phyloP scores from a whole-genome alignment of 2,113 vertebrate species.

The Oryzias celebensis region DNA sequence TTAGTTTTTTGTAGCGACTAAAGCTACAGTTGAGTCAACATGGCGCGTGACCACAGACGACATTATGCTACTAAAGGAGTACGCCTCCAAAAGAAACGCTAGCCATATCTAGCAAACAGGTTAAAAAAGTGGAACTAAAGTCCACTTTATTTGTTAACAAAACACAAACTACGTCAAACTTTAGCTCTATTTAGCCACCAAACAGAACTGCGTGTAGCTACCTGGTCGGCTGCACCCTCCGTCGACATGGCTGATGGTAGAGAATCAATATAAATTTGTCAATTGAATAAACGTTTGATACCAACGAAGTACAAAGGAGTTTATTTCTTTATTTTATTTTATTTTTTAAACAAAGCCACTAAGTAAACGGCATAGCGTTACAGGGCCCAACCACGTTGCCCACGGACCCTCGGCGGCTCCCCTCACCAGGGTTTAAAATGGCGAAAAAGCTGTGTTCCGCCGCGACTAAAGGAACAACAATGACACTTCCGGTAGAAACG shows the following conservation, averaged over 20 bases:
- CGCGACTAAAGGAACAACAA: constrained; percentile 15
- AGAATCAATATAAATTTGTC: constrained; percentile 27
- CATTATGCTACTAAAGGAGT: background rate
- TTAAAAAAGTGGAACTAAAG: no score
- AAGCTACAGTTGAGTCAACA: constrained; percentile 27
- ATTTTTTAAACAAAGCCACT: constrained; percentile 36
- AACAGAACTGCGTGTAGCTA: constrained; percentile 51
- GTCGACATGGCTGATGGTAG: constrained; percentile 72
- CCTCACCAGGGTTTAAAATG: constrained; percentile 68
- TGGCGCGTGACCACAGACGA: constrained; percentile 1
- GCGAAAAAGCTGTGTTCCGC: constrained; percentile 51
- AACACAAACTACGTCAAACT: constrained; percentile 3
- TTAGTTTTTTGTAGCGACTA: constrained; percentile 2
- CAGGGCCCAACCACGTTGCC: constrained; percentile 34
- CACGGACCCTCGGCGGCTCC: constrained; percentile 16
- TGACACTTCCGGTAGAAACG: constrained; percentile 12
- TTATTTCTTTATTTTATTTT: no score
- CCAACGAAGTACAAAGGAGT: background rate
- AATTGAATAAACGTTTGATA: constrained; percentile 21
- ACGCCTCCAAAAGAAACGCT: background rate
- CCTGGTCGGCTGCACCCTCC: constrained; percentile 79
- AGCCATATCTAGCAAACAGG: background rate
- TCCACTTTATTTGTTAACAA: no score
- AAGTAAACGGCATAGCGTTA: constrained; percentile 58
- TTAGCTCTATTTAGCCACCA: constrained; percentile 17